Evolutionary conservation across 1,140 invertebrate species (phyloP).

Genomic region (Leptoteleia sp.): DNA sequence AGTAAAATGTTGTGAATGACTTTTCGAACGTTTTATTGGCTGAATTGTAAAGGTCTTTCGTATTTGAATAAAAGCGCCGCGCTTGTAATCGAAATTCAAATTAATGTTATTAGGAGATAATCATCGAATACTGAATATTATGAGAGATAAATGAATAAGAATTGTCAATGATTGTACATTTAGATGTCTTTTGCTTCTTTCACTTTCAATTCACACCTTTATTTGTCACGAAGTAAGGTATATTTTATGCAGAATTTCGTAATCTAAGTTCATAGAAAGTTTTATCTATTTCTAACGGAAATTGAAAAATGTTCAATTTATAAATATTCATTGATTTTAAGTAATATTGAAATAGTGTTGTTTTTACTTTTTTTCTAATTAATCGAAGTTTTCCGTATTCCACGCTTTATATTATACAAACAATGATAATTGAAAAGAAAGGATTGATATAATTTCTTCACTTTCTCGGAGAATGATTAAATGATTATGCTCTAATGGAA

Average conservation of each 20-base stretch:
- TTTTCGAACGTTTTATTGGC: slow-evolving; percentile 27
- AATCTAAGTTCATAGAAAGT: slow-evolving; percentile 16
- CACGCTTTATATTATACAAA: neutral
- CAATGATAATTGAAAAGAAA: slow-evolving; percentile 1
- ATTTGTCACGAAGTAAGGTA: neutral
- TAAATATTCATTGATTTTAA: slow-evolving; percentile 9
- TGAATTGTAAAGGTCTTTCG: slow-evolving; percentile 52
- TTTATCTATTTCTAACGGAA: slow-evolving; percentile 2
- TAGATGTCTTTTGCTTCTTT: slow-evolving; percentile 51
- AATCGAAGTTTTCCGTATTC: neutral
- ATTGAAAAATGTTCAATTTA: slow-evolving; percentile 11
- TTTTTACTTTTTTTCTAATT: slow-evolving; percentile 5
- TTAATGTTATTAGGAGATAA: slow-evolving; percentile 76
- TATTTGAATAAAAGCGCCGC: slow-evolving; percentile 50
- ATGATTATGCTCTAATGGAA: slow-evolving; percentile 4
- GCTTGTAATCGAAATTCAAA: slow-evolving; percentile 66
- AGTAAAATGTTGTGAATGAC: slow-evolving; percentile 34
- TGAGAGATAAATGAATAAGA: slow-evolving; percentile 78
- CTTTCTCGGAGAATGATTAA: slow-evolving; percentile 10
- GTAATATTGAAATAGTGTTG: neutral
- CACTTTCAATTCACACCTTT: slow-evolving; percentile 8
- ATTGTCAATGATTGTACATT: slow-evolving; percentile 78
- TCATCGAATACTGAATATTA: slow-evolving; percentile 76
- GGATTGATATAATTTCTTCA: neutral
- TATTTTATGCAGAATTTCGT: slow-evolving; percentile 1